phyloP scores from a whole-genome alignment of 2,797 vertebrate genomes.

The Coluber constrictor region DNA sequence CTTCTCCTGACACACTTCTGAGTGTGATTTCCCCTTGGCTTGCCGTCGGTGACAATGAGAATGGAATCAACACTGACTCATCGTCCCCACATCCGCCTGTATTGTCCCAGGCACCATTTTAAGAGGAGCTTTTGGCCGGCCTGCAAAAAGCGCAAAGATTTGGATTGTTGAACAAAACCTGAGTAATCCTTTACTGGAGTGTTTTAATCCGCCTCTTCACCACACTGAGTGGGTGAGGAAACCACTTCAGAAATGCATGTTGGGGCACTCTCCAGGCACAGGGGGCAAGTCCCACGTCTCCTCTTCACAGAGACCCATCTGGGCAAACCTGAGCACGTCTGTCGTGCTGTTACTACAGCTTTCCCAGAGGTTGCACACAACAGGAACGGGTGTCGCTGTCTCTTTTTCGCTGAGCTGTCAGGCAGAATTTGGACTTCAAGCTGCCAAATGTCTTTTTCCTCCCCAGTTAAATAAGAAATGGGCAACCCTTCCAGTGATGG shows the following conservation, averaged over 20 bases:
- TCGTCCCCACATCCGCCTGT: background rate
- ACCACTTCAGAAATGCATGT: background rate
- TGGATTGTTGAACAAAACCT: slow-evolving; percentile 14
- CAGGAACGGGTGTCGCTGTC: background rate
- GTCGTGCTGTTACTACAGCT: background rate
- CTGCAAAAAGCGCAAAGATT: background rate
- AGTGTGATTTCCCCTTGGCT: background rate
- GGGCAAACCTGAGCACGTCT: background rate
- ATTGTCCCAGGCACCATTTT: background rate
- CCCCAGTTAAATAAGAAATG: background rate
- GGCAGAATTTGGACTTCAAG: background rate
- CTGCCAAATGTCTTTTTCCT: background rate
- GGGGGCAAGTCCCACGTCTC: background rate
- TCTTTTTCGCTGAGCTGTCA: background rate
- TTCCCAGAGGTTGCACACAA: background rate
- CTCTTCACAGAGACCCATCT: background rate
- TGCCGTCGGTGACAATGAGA: background rate
- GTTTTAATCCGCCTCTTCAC: background rate
- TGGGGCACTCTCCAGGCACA: background rate
- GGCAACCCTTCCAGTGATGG: background rate
- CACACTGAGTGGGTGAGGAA: background rate
- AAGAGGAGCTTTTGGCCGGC: background rate
- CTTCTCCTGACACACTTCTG: background rate
- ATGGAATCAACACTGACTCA: background rate
- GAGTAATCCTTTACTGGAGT: slow-evolving; percentile 13